Percentiles rank a stretch among this genome's conserved stretches.
Conservation (phyloP, 1,140 invertebrate genomes). For the Microplitis mediator region DNA sequence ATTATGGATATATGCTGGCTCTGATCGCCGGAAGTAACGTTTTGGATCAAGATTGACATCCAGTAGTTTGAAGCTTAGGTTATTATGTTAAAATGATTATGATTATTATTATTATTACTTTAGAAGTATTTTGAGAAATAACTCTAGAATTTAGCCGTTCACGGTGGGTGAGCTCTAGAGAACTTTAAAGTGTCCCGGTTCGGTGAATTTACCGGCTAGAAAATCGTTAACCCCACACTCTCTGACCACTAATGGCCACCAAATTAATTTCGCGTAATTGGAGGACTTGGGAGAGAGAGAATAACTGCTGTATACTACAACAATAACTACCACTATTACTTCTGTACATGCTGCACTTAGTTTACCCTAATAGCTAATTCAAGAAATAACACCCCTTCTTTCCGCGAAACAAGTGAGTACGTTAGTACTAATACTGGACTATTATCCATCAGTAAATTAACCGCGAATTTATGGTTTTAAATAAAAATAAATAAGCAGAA, state of each 20-base stretch:
- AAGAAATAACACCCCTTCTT: constrained; percentile 54
- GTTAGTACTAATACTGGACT: too few relatives aligned
- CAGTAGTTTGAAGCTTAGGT: too few relatives aligned
- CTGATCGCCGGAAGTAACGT: background rate
- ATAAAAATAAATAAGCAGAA: background rate
- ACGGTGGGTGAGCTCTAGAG: constrained; percentile 25
- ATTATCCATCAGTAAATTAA: background rate
- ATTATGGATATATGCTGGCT: background rate
- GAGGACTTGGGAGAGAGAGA: constrained; percentile 35
- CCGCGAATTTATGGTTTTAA: background rate
- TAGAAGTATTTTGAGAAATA: background rate
- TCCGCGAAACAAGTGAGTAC: constrained; percentile 22
- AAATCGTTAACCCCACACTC: constrained; percentile 46
- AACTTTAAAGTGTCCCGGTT: constrained; percentile 33
- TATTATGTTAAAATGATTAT: too few relatives aligned
- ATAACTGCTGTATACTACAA: constrained; percentile 19
- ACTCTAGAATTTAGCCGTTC: constrained; percentile 19
- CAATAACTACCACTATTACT: too few relatives aligned
- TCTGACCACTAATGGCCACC: constrained; percentile 51
- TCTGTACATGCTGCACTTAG: constrained; percentile 24
- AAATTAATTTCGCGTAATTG: constrained; percentile 62
- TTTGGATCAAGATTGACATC: constrained; percentile 2
- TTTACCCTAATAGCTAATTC: constrained; percentile 58
- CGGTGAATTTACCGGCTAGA: constrained; percentile 39
- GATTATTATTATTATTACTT: background rate